Evolutionary conservation across 2,113 vertebrate genomes (phyloP).

Genomic region (Silurus glanis): DNA sequence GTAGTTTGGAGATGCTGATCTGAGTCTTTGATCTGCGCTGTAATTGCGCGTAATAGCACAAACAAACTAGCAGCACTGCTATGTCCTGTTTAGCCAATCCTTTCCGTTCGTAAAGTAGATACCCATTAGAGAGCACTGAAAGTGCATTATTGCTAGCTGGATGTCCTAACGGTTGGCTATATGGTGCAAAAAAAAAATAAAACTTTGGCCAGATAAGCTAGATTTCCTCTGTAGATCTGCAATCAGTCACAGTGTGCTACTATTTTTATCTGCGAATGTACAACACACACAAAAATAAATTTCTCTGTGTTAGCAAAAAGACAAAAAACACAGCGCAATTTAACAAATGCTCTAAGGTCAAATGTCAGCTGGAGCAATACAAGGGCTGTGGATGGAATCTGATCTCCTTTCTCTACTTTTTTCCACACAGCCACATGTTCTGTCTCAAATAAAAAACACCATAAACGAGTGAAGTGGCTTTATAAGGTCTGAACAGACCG

Average conservation of each 20-base stretch:
- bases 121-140: not conserved
- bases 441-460: not conserved
- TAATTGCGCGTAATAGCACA: conserved; percentile 24
- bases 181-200: not conserved
- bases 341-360: not conserved
- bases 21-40: not conserved
- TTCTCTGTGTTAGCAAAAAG: conserved; percentile 4
- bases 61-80: not conserved
- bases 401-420: not conserved
- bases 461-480: not conserved
- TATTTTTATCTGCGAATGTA: not conserved
- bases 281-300: not conserved
- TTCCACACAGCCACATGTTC: conserved; percentile 5
- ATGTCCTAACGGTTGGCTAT: too few relatives aligned
- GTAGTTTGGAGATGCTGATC: not conserved
- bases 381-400: not conserved
- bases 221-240: not conserved
- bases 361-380: not conserved
- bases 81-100: conserved; percentile 27
- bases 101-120: conserved; percentile 21
- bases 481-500: not conserved
- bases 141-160: not conserved
- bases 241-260: not conserved
- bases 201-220: not conserved
- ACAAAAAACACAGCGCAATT: not conserved